Evolutionary conservation across 1,140 invertebrate species (phyloP).

Genomic region (Berghia stephanieae): DNA sequence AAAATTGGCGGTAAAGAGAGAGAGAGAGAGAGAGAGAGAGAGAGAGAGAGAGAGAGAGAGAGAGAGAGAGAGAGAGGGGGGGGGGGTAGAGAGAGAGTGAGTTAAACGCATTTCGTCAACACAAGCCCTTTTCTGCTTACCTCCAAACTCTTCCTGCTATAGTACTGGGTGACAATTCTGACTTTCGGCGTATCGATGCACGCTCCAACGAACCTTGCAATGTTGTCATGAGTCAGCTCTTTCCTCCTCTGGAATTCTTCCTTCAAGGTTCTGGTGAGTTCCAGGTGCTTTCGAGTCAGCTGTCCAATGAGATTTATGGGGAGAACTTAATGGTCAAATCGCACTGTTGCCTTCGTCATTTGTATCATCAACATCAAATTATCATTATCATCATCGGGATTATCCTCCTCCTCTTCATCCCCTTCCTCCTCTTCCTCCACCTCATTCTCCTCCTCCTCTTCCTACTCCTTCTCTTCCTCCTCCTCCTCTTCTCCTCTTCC

Average conservation of each 20-base stretch:
- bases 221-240: constrained; percentile 90
- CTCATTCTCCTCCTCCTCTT: constrained; percentile 38
- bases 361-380: background rate
- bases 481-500: background rate
- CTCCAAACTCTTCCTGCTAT: constrained; percentile 79
- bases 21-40: constrained; percentile 23
- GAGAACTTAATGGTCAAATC: background rate
- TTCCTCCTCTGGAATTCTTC: constrained; percentile 97
- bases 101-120: background rate
- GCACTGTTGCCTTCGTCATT: background rate
- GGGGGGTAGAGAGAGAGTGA: constrained; percentile 11
- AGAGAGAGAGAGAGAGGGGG: constrained; percentile 22
- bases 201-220: constrained; percentile 97
- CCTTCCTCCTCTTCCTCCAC: constrained; percentile 73
- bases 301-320: constrained; percentile 67
- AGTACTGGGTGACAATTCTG: constrained; percentile 89
- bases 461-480: background rate
- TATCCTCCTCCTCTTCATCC: constrained; percentile 74
- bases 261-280: constrained; percentile 91
- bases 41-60: constrained; percentile 25
- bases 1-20: background rate
- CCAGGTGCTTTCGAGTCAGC: constrained; percentile 84
- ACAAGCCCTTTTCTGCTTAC: constrained; percentile 39
- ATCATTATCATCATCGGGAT: background rate
- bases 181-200: constrained; percentile 85